Base-by-base conservation (phyloP, 1,140 invertebrate species). In the Drosophila orosa region DNA sequence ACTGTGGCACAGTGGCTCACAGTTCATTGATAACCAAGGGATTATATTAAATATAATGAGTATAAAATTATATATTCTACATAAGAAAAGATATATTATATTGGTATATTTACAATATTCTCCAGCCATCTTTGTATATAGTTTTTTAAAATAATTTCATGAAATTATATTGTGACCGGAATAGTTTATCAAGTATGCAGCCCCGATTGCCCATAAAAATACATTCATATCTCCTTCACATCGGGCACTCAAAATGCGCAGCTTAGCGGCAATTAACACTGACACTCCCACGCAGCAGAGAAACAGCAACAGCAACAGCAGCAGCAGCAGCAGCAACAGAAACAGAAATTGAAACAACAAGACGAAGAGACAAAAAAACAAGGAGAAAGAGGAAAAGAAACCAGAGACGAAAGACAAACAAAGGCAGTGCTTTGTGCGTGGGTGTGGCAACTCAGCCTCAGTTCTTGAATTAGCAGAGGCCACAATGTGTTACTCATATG, bases 261-360 rank as follows among this genome's bases (percentile, higher is more conserved):
- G 60, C 79, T 89, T 87, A 77, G 76, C 60, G 66, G 79, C 83
- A 89, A 87, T 87, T 89, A 87, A 87, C 58, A 74, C 83, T 89
- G 79, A 73, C 83, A 87, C 84, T 89, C 83, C 84, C 83, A 87
- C 83, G 84, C 79, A 59, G 48, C 68, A 55, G 35, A 31, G 47
- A 35, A 57, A 54, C 44, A 42, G 13, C 33, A 31, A 75, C 31
- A 56, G 52, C 45, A 71, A 47, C 45, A 44, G n/a, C 9, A 56
- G 44, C 65, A 72, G 45, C 37, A 44, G 44, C 33, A 42, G 22
- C n/a, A n/a, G n/a, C 9, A 56, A 48, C 65, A 72, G 45, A 42
- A 44, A 52, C 33, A 42, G 22, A 82, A 33, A 52, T 15, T 33
- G 50, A 54, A 54, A 54, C 50, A 54, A 54, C 50, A 54, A 54